Evolutionary conservation across 35 echinoderm and acorn worm species (phyloP).

Genomic region (Anneissia japonica): DNA sequence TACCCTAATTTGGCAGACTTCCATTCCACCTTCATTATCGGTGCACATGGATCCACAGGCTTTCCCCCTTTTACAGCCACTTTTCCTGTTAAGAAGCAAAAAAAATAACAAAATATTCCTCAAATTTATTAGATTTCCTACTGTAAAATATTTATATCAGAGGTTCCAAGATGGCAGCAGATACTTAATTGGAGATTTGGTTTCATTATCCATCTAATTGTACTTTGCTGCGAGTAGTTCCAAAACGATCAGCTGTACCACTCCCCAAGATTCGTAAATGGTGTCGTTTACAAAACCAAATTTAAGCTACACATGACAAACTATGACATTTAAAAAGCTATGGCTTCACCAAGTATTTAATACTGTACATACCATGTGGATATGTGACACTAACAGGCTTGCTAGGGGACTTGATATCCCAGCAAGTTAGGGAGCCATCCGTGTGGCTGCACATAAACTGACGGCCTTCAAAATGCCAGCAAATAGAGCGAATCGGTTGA

Average conservation of each 20-base stretch:
- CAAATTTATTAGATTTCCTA: no score
- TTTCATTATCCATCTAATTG: no score
- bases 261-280: no score
- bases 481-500: slow-evolving; percentile 79
- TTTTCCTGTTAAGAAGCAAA: slow-evolving; percentile 56
- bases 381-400: slow-evolving; percentile 94
- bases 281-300: no score
- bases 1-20: slow-evolving; percentile 84
- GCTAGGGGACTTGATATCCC: slow-evolving; percentile 62
- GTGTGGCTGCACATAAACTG: slow-evolving; percentile 95
- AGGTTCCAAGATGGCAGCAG: no score
- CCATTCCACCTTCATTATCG: slow-evolving; percentile 95
- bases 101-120: no score
- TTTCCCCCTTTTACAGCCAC: slow-evolving; percentile 90
- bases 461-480: slow-evolving; percentile 87
- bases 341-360: not conserved
- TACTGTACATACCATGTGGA: slow-evolving; percentile 71
- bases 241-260: no score
- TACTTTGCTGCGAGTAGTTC: no score
- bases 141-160: no score
- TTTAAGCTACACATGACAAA: not conserved
- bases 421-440: slow-evolving; percentile 91
- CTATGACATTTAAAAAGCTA: not conserved
- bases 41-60: slow-evolving; percentile 84
- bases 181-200: no score